phyloP scores from a whole-genome alignment of 2,113 vertebrate species.

The Tragelaphus buxtoni region DNA sequence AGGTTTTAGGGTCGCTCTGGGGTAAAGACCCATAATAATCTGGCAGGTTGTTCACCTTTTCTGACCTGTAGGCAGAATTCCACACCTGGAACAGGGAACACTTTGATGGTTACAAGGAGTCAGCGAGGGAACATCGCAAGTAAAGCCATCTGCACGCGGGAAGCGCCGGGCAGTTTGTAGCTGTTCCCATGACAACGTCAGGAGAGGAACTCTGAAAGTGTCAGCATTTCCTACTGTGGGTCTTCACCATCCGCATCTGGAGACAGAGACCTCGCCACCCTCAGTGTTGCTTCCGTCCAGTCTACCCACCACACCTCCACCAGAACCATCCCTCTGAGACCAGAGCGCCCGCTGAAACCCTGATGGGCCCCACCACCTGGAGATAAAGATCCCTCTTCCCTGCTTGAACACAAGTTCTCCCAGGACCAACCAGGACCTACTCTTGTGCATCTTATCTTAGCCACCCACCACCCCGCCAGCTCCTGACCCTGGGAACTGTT shows the following conservation, averaged over 20 bases:
- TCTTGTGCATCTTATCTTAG: not conserved
- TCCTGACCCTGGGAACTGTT: not conserved
- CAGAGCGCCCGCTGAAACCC: fast-evolving
- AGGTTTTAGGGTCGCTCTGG: not conserved
- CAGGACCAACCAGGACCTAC: fast-evolving
- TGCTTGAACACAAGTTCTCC: fast-evolving
- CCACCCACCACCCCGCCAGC: not conserved
- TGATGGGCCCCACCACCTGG: fast-evolving
- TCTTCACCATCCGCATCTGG: not conserved
- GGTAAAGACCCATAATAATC: fast-evolving
- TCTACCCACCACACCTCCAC: not conserved
- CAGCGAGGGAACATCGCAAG: not conserved
- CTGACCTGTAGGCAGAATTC: too few species aligned
- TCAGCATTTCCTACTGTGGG: fast-evolving
- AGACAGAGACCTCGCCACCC: not conserved
- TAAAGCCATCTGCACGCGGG: fast-evolving
- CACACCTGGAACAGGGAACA: not conserved
- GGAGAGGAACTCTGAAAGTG: too few species aligned
- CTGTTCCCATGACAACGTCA: not conserved
- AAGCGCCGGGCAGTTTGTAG: not conserved
- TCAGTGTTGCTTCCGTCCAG: not conserved
- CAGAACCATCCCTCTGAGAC: not conserved
- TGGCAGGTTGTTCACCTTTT: too few species aligned
- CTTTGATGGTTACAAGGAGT: not conserved
- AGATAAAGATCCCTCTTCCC: not conserved